Evolutionary conservation across 2,113 vertebrate genomes (phyloP).

Genomic region (Psilopogon haemacephalus): DNA sequence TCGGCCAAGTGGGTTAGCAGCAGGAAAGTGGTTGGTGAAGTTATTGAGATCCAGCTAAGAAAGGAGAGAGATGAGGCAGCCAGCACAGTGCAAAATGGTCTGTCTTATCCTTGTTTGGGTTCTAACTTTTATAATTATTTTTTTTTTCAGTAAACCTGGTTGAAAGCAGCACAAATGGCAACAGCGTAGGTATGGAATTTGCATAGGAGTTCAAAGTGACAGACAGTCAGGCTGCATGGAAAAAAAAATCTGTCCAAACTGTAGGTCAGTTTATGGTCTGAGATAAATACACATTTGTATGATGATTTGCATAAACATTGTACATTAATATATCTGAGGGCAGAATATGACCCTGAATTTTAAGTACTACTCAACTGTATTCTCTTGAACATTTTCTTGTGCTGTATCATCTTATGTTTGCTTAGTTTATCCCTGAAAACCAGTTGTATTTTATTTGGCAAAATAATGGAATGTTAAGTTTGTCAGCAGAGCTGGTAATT

Average conservation of each 20-base stretch:
- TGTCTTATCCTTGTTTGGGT: too few species aligned
- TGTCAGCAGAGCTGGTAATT: background rate
- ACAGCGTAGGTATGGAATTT: background rate
- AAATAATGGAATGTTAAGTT: background rate
- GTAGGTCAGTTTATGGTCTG: background rate
- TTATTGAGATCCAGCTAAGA: too few species aligned
- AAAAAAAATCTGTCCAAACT: background rate
- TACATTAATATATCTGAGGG: background rate
- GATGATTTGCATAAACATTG: background rate
- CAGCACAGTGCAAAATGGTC: too few species aligned
- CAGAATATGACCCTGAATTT: background rate
- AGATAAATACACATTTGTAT: background rate
- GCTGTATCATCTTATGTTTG: background rate
- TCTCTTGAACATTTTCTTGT: background rate
- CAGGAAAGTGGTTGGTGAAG: too few species aligned
- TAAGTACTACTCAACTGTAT: background rate
- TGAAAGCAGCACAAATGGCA: too few species aligned
- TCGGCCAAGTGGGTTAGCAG: too few species aligned
- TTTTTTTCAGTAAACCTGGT: too few species aligned
- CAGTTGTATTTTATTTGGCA: background rate
- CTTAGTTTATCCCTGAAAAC: background rate
- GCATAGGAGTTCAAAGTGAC: background rate
- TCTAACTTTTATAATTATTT: too few species aligned
- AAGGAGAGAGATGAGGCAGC: too few species aligned
- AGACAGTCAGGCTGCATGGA: background rate